These are phyloP conservation scores for Drosophila hawaiiensis DNA, from an alignment of 2,888 invertebrate species.

Conservation along the genomic window DNA sequence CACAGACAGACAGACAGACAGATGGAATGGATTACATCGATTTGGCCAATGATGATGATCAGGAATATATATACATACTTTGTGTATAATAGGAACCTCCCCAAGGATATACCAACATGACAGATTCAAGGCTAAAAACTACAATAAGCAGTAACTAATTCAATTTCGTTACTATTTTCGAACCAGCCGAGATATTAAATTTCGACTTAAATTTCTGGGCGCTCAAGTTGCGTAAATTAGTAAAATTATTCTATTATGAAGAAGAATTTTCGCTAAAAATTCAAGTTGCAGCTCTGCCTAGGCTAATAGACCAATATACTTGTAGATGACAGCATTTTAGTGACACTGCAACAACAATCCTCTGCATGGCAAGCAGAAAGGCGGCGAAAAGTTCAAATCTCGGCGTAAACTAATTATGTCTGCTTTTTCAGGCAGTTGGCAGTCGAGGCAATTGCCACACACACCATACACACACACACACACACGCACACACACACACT, in stretches of 20 bases:
- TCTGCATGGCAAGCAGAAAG: background rate
- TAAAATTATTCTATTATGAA: background rate
- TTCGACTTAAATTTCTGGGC: background rate
- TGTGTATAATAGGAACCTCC: background rate
- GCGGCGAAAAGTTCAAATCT: constrained; percentile 62
- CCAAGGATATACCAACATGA: background rate
- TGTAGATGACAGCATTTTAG: background rate
- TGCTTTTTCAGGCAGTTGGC: constrained; percentile 68
- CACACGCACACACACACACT: constrained; percentile 9
- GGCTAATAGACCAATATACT: background rate
- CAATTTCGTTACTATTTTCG: background rate
- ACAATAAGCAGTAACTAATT: background rate
- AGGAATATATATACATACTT: background rate
- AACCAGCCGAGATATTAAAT: background rate
- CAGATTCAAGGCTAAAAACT: background rate
- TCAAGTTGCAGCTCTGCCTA: background rate
- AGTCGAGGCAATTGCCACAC: constrained; percentile 37
- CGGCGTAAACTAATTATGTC: constrained; percentile 68
- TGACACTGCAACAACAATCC: background rate
- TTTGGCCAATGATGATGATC: background rate
- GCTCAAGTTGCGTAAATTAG: background rate
- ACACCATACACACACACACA: constrained; percentile 13
- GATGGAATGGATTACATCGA: background rate
- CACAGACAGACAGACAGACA: background rate
- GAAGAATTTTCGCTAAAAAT: background rate